A percentile compares a stretch with the other conserved stretches of the same genome.
Conservation (phyloP, 2,797 vertebrate genomes). For the Lepilemur ruficaudatus region DNA sequence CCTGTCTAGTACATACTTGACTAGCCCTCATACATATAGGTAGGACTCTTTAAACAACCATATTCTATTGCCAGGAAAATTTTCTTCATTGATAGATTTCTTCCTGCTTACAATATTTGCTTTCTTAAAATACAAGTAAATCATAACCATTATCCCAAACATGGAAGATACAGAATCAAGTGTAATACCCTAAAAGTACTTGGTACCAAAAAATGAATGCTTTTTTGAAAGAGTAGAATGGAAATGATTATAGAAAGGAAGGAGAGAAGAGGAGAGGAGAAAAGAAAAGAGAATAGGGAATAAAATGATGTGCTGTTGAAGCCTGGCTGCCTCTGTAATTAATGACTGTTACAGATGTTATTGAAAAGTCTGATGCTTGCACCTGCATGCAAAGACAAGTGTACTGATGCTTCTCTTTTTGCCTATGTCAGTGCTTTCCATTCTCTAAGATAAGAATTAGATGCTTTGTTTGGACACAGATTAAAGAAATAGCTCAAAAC, state of each 20-base stretch:
- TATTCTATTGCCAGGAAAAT: conserved; percentile 40
- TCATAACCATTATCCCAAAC: not conserved
- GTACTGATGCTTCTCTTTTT: not conserved
- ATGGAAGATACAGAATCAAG: not conserved
- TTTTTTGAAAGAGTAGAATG: not conserved
- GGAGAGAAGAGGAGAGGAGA: not conserved
- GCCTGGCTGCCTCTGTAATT: conserved; percentile 40
- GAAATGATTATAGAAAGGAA: not conserved
- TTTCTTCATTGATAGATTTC: not conserved
- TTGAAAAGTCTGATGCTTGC: conserved; percentile 28
- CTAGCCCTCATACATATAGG: conserved; percentile 36
- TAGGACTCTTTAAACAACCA: conserved; percentile 49
- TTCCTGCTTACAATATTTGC: not conserved
- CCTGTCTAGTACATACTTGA: conserved; percentile 70
- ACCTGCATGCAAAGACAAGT: conserved; percentile 61
- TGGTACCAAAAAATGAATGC: not conserved
- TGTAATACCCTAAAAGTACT: not conserved
- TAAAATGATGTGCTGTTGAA: not conserved
- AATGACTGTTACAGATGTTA: conserved; percentile 44
- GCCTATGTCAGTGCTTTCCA: conserved; percentile 28
- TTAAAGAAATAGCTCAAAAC: conserved; percentile 64
- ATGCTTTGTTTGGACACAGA: conserved; percentile 69
- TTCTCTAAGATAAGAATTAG: conserved; percentile 61
- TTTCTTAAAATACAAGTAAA: conserved; percentile 1
- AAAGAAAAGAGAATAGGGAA: not conserved